Evolutionary conservation across 30 jellyfish, hydroid and myxozoan species (phyloP).

Genomic region (Sanderia malayensis): DNA sequence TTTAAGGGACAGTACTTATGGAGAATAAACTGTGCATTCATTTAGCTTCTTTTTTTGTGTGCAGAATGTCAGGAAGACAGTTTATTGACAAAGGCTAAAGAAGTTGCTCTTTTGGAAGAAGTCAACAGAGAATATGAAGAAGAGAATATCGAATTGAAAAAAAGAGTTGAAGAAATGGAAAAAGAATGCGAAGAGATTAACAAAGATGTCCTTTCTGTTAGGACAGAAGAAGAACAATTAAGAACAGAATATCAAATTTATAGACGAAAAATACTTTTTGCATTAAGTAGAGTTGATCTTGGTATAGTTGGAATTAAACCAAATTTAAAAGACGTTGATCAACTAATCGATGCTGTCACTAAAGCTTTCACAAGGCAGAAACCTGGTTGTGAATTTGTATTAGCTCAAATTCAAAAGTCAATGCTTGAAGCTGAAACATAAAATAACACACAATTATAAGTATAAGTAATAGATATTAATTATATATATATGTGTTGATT

Average conservation of each 20-base stretch:
- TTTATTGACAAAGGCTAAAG: constrained; percentile 24
- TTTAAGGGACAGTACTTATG: background rate
- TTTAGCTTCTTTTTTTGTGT: background rate
- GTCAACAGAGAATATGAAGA: constrained; percentile 44
- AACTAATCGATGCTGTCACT: constrained; percentile 17
- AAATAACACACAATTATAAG: too few relatives aligned
- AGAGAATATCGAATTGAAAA: constrained; percentile 18
- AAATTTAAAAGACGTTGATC: constrained; percentile 33
- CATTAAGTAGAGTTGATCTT: constrained; percentile 45
- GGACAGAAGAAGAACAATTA: constrained; percentile 42
- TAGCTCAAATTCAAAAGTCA: constrained; percentile 28
- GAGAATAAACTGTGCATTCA: background rate
- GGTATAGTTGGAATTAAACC: constrained; percentile 46
- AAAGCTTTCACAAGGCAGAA: constrained; percentile 24
- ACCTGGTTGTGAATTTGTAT: constrained; percentile 21
- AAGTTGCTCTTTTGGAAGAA: constrained; percentile 31
- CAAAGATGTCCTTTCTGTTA: constrained; percentile 26
- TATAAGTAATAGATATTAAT: too few relatives aligned
- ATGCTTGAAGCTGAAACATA: constrained; percentile 30
- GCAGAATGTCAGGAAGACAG: constrained; percentile 30
- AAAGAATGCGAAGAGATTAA: constrained; percentile 31
- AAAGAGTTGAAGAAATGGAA: constrained; percentile 27
- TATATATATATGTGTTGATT: too few relatives aligned
- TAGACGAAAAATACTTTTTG: constrained; percentile 37
- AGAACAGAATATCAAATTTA: constrained; percentile 36